Conservation (phyloP, 2,888 invertebrate genomes). For the Unio pictorum region DNA sequence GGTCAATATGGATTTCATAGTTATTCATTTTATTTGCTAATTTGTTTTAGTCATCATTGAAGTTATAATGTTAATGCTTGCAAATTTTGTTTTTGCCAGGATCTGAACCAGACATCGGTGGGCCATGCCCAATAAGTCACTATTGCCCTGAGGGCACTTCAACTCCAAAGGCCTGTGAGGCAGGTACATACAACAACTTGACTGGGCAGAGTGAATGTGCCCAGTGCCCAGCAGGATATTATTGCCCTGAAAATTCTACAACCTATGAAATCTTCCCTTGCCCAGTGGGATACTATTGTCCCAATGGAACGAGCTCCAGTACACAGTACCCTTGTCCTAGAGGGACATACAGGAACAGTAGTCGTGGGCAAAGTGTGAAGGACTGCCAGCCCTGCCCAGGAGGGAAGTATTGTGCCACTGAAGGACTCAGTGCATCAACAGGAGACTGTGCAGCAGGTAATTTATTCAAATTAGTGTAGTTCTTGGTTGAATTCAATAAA, state of each 20-base stretch:
- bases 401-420: constrained; percentile 60
- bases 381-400: constrained; percentile 66
- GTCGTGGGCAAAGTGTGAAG: constrained; percentile 42
- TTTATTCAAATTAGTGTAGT: neutral
- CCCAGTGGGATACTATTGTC: constrained; percentile 64
- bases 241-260: constrained; percentile 64
- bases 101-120: constrained; percentile 52
- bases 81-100: constrained; percentile 38
- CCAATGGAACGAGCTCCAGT: constrained; percentile 51
- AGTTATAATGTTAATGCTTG: neutral
- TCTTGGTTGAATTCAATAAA: too few species aligned
- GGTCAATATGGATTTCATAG: too few species aligned
- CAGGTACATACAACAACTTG: constrained; percentile 66
- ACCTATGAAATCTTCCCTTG: constrained; percentile 59
- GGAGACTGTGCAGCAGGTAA: constrained; percentile 63
- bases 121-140: constrained; percentile 65
- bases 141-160: constrained; percentile 67
- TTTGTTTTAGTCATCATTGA: too few species aligned
- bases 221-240: constrained; percentile 63
- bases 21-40: too few species aligned
- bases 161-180: constrained; percentile 59
- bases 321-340: constrained; percentile 63
- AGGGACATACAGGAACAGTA: constrained; percentile 53
- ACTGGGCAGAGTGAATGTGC: constrained; percentile 61
- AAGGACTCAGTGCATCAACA: constrained; percentile 53